Percentiles rank a stretch among this genome's conserved stretches.
Conservation (phyloP, 2,113 vertebrate species). For the Talpa occidentalis region DNA sequence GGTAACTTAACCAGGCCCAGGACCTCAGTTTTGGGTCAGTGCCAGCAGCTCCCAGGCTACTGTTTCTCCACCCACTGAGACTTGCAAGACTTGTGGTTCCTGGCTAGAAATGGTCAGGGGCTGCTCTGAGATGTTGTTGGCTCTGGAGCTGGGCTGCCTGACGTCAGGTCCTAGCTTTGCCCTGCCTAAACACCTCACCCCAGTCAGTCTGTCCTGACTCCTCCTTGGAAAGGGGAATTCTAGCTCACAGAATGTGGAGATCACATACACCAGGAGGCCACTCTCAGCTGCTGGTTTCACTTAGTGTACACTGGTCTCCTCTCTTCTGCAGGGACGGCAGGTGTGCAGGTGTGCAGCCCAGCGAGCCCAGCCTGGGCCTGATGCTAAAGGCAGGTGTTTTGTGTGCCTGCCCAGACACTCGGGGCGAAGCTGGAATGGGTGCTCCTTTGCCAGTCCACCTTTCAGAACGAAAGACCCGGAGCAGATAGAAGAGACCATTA, state of each 20-base stretch:
- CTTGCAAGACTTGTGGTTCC: neutral
- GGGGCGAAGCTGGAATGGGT: accelerated
- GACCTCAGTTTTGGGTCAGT: neutral
- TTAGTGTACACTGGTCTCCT: neutral
- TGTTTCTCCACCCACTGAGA: neutral
- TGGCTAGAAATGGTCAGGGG: accelerated
- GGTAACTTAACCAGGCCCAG: too few relatives aligned
- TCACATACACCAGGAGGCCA: accelerated
- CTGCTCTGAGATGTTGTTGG: neutral
- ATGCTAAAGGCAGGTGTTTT: neutral
- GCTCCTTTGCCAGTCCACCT: neutral
- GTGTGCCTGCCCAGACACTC: neutral
- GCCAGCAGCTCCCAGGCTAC: neutral
- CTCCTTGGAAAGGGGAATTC: neutral
- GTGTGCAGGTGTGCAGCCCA: neutral
- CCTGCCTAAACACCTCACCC: neutral
- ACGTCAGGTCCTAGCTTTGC: neutral
- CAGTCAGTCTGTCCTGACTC: neutral
- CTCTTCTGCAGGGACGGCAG: neutral
- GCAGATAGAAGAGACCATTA: slow-evolving; percentile 26
- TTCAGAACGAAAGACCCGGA: slow-evolving; percentile 27
- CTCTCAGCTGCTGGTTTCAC: neutral
- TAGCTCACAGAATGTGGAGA: neutral
- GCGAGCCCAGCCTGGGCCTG: neutral
- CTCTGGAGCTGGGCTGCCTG: neutral